Evolutionary conservation across 2,888 invertebrate species (phyloP).

Genomic region (Sturmia bella): DNA sequence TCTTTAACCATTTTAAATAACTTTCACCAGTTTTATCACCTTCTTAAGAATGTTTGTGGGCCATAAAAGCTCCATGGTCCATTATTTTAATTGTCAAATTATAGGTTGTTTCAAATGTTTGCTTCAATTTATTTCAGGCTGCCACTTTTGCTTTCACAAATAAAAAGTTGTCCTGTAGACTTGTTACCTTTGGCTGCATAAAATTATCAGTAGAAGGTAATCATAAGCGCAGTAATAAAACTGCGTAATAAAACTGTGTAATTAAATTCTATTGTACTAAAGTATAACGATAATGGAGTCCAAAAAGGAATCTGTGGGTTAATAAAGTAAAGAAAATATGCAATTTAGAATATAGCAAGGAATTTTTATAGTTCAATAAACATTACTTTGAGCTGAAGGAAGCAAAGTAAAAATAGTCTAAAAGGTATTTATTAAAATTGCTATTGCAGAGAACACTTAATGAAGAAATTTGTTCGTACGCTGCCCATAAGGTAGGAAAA

Average conservation of each 20-base stretch:
- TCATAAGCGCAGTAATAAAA: not conserved
- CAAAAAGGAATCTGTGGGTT: no score
- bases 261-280: conserved; percentile 18
- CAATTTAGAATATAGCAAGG: no score
- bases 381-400: no score
- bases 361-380: no score
- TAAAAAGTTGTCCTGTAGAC: not conserved
- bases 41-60: not conserved
- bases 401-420: no score
- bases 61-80: conserved; percentile 33
- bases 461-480: no score
- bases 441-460: no score
- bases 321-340: no score
- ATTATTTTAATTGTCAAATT: conserved; percentile 48
- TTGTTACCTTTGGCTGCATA: not conserved
- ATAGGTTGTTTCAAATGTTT: conserved; percentile 44
- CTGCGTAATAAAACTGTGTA: conserved; percentile 13
- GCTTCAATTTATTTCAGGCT: not conserved
- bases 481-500: no score
- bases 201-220: not conserved
- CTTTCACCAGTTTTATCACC: conserved; percentile 24
- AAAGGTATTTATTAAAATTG: no score
- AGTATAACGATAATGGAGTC: no score
- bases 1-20: not conserved
- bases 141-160: not conserved